Evolutionary conservation across 2,113 vertebrate genomes (phyloP).

Genomic region (Boleophthalmus pectinirostris): DNA sequence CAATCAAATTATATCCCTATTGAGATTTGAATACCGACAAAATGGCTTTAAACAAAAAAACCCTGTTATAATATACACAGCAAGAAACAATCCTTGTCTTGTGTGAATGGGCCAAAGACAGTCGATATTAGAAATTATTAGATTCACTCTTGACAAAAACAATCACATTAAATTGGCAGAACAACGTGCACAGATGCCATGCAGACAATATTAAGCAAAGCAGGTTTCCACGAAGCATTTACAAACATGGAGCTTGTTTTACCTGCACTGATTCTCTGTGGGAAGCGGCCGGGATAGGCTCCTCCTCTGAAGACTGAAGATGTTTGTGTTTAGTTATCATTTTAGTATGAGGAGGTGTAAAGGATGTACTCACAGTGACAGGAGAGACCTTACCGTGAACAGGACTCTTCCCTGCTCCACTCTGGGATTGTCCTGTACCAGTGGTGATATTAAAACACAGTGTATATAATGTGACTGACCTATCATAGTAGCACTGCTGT

Average conservation of each 20-base stretch:
- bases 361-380: slow-evolving; percentile 18
- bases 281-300: slow-evolving; percentile 74
- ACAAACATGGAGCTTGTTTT: slow-evolving; percentile 53
- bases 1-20: not conserved
- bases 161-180: not conserved
- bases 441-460: slow-evolving; percentile 60
- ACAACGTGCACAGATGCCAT: not conserved
- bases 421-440: slow-evolving; percentile 82
- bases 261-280: slow-evolving; percentile 78
- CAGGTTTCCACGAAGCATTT: not conserved
- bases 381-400: slow-evolving; percentile 77
- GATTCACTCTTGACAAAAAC: not conserved
- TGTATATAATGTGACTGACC: slow-evolving; percentile 22
- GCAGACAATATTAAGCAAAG: not conserved
- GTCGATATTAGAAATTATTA: not conserved
- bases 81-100: not conserved
- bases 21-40: not conserved
- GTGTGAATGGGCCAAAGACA: not conserved
- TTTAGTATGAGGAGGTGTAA: slow-evolving; percentile 6
- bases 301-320: slow-evolving; percentile 84
- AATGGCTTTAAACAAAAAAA: not conserved
- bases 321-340: slow-evolving; percentile 53
- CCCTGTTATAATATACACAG: not conserved
- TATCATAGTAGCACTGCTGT: not conserved
- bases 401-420: slow-evolving; percentile 74